Conservation (phyloP, 2,888 invertebrate genomes). For the Punctoribates punctum region DNA sequence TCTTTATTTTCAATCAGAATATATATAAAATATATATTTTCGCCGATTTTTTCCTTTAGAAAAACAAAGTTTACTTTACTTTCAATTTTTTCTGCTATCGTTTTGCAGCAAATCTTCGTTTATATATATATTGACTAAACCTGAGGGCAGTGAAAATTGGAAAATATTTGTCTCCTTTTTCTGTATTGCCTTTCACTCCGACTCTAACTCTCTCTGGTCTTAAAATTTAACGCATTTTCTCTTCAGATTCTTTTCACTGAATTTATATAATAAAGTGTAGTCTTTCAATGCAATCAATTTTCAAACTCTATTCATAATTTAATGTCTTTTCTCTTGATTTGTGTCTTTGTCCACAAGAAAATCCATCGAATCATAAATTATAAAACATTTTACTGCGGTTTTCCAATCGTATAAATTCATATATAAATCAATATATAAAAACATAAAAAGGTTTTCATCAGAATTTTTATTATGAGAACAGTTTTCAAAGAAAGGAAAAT, state of each 20-base stretch:
- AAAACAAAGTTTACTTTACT: constrained; percentile 23
- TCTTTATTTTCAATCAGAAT: background rate
- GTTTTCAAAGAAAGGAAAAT: too few species aligned
- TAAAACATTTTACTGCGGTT: constrained; percentile 25
- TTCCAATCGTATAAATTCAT: constrained; percentile 2
- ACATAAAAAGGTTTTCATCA: too few species aligned
- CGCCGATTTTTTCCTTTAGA: background rate
- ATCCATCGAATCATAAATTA: constrained; percentile 9
- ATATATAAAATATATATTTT: background rate
- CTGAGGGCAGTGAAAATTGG: constrained; percentile 33
- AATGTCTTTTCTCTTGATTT: background rate
- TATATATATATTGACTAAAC: constrained; percentile 18
- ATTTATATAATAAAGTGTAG: background rate
- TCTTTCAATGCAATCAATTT: constrained; percentile 9
- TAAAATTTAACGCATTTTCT: constrained; percentile 25
- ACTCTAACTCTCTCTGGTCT: background rate
- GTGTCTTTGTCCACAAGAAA: constrained; percentile 14
- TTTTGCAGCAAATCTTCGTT: background rate
- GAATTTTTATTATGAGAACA: too few species aligned
- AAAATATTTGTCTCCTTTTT: constrained; percentile 11
- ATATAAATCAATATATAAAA: background rate
- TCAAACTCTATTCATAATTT: constrained; percentile 14
- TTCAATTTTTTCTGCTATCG: background rate
- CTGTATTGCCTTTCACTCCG: background rate
- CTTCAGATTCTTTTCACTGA: background rate